Percentiles rank a stretch among this genome's conserved stretches.
These are phyloP conservation scores for Cynopterus brachyotis DNA, from an alignment of 2,113 vertebrate species.

Conservation along the genomic window DNA sequence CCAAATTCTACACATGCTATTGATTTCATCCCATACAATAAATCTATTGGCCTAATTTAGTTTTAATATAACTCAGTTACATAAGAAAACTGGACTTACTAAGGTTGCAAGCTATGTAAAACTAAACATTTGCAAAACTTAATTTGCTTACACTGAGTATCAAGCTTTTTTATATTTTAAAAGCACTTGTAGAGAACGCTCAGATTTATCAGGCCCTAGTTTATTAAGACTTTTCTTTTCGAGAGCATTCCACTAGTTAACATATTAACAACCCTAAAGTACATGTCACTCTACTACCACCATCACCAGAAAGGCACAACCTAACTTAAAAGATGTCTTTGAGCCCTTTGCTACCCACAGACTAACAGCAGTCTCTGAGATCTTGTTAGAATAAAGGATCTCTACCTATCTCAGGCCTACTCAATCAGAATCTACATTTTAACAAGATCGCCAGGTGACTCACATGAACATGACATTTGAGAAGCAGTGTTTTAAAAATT, in stretches of 20 bases:
- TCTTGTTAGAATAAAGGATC: not conserved
- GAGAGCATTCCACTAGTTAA: not conserved
- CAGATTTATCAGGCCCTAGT: not conserved
- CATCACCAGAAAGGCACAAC: not conserved
- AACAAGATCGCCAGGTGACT: not conserved
- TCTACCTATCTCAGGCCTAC: not conserved
- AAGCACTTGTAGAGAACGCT: not conserved
- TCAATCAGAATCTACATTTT: not conserved
- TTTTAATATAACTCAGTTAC: not conserved
- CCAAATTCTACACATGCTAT: not conserved
- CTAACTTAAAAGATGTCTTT: not conserved
- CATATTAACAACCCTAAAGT: not conserved
- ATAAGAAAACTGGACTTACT: constrained; percentile 30
- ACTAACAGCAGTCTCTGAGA: not conserved
- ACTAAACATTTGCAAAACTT: not conserved
- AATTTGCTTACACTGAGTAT: not conserved
- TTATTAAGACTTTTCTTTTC: not conserved
- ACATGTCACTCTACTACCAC: not conserved
- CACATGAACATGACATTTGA: not conserved
- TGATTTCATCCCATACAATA: not conserved
- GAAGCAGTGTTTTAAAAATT: not conserved
- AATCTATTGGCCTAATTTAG: not conserved
- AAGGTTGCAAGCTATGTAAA: not conserved
- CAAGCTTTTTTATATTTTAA: not conserved
- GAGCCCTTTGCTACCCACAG: not conserved